Evolutionary conservation across 1,140 invertebrate genomes (phyloP).

Genomic region (Drosophila neocordata): DNA sequence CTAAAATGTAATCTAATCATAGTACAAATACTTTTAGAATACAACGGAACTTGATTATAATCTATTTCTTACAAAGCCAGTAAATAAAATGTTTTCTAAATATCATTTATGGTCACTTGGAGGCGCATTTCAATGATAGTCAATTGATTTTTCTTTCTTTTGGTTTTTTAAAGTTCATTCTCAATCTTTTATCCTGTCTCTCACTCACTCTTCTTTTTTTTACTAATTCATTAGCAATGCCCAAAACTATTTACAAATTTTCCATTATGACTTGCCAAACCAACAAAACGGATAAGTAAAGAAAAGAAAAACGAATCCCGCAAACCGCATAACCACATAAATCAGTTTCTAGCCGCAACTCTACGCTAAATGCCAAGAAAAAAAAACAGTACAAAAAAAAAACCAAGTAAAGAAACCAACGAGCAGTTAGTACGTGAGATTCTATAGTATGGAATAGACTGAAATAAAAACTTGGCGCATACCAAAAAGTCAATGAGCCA

Average conservation of each 20-base stretch:
- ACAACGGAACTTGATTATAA: too few relatives aligned
- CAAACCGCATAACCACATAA: conserved; percentile 62
- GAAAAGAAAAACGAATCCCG: conserved; percentile 12
- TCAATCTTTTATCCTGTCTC: conserved; percentile 21
- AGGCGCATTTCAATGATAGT: neutral
- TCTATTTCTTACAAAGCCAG: too few relatives aligned
- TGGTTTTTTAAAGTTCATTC: conserved; percentile 39
- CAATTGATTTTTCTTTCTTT: neutral
- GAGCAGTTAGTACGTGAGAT: conserved; percentile 58
- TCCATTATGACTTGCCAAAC: conserved; percentile 62
- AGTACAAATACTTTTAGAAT: too few relatives aligned
- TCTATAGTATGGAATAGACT: neutral
- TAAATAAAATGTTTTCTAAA: too few relatives aligned
- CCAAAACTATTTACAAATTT: conserved; percentile 78
- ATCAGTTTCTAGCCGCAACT: conserved; percentile 70
- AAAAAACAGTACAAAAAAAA: conserved; percentile 35
- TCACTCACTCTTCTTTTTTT: neutral
- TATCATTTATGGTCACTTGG: neutral
- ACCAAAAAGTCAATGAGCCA: conserved; percentile 79
- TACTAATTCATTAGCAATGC: conserved; percentile 64
- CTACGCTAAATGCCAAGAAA: conserved; percentile 69
- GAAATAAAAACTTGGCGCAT: conserved; percentile 66
- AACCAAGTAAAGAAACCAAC: conserved; percentile 16
- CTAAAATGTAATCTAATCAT: too few relatives aligned
- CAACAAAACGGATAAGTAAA: conserved; percentile 6